Evolutionary conservation across 1,140 invertebrate species (phyloP), one percentile per base, ranked within the genome.

Genomic region (Pogonus chalceus): DNA sequence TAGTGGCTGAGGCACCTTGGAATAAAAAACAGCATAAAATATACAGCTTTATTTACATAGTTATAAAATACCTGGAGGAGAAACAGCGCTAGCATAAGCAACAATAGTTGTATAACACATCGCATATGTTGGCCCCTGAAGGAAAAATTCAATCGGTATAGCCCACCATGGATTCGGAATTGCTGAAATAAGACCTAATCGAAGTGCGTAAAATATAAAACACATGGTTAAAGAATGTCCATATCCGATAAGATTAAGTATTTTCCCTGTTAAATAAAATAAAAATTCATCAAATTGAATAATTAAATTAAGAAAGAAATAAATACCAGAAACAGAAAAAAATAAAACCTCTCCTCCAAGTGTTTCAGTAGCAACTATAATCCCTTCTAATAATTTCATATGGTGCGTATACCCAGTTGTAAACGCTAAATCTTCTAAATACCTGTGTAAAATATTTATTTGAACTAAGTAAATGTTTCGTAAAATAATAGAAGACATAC

Each of bases 111-210:
- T 81, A 59, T 89, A 90, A 56, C 83, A 83, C 0, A 90, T 66
- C 0, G 87, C 87, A 66, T 87, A 90, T 2, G 85, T 83, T 0
- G 85, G 83, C 0, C 88, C 88, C 67, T 89, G 85, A 72, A 88
- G 80, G 55, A 84, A 70, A 35, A 79, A 72, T 69, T 88, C 86
- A 7, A 88, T 76, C 1, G 78, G 76, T 0, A 88, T 69, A 0
- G 86, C 71, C 74, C 82, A 86, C 84, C 85, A 88, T 0, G 86
- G 86, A 58, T 78, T 79, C 21, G 79, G 73, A 52, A 83, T 84
- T 50, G 85, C 59, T 0, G 86, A 83, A 51, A 89, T 83, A 1
- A 86, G 68, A 4, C 71, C 76, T 24, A 88, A 65, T 35, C 85
- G 67, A 1, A 89, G 54, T 0, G 78, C 78, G 64, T 88, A 88